These are phyloP conservation scores for Phaetusa simplex DNA, from an alignment of 2,113 vertebrate species.

Conservation along the genomic window DNA sequence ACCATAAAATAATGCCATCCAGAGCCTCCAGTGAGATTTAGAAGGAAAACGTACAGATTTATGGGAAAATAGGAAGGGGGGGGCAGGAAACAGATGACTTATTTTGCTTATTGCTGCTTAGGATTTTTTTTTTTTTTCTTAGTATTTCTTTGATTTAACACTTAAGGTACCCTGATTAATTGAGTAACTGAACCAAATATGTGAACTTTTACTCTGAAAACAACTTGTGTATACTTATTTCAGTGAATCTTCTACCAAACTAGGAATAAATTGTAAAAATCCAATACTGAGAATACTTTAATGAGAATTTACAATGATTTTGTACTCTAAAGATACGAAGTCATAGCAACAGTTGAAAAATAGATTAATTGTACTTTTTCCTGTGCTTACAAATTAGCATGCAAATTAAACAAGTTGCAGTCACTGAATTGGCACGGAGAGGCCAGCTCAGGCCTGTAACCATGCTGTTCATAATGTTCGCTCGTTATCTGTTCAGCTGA, in stretches of 20 bases:
- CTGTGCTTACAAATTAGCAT: background rate
- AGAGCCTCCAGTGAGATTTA: background rate
- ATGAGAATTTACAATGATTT: background rate
- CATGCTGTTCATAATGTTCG: background rate
- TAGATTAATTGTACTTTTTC: background rate
- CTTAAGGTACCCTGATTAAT: background rate
- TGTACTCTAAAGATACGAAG: background rate
- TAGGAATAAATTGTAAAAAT: background rate
- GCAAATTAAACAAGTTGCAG: background rate
- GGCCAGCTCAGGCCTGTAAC: background rate
- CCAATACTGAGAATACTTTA: background rate
- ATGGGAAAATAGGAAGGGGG: background rate
- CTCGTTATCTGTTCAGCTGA: background rate
- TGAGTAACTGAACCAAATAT: background rate
- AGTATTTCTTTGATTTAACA: background rate
- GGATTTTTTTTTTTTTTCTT: rapidly evolving
- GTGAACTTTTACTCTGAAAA: background rate
- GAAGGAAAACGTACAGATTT: background rate
- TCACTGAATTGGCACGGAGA: background rate
- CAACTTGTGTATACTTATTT: background rate
- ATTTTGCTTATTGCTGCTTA: background rate
- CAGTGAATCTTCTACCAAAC: background rate
- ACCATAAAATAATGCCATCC: background rate
- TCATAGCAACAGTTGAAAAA: background rate
- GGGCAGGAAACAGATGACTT: background rate